phyloP scores from a whole-genome alignment of 2,888 invertebrate genomes.

The Limnephilus rhombicus region DNA sequence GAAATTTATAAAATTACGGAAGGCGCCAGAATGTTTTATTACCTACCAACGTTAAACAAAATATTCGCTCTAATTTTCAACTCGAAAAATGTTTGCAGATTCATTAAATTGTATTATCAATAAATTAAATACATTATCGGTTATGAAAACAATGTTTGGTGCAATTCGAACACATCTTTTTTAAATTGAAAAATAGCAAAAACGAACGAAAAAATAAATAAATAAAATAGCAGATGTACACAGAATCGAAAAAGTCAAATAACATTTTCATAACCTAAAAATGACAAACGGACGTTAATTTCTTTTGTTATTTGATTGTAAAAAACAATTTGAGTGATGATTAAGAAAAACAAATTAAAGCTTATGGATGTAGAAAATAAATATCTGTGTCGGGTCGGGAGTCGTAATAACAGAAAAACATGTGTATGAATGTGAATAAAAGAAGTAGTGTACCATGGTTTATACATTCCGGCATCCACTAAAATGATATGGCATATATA shows the following conservation, averaged over 20 bases:
- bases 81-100: neutral
- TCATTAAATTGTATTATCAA: neutral
- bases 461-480: no score
- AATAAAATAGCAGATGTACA: neutral
- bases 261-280: neutral
- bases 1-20: constrained; percentile 15
- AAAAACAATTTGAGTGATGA: neutral
- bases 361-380: neutral
- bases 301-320: neutral
- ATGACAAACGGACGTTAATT: neutral
- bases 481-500: no score
- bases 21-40: constrained; percentile 6
- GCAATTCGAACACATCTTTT: neutral
- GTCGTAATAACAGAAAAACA: neutral
- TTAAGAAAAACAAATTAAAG: neutral
- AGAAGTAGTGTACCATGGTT: neutral
- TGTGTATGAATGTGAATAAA: neutral
- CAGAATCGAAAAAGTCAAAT: neutral
- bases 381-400: neutral
- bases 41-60: neutral
- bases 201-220: no score
- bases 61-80: neutral
- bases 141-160: neutral
- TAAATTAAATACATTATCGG: neutral
- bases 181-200: no score